phyloP scores from a whole-genome alignment of 2,113 vertebrate species.

The Barnardius zonarius region DNA sequence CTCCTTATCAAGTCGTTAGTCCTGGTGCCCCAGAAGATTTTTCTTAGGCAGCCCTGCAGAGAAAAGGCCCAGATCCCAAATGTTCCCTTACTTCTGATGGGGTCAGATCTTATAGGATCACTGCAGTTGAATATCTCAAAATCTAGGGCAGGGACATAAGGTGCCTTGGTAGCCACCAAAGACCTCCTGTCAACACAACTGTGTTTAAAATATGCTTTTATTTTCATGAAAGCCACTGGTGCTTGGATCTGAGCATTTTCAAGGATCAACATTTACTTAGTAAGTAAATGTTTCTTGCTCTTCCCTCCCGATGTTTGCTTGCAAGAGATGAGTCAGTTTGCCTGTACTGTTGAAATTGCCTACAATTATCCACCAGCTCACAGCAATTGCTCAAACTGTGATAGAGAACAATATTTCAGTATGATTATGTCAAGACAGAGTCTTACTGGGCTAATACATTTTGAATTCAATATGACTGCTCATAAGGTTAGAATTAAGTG shows the following conservation, averaged over 20 bases:
- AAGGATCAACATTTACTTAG: background rate
- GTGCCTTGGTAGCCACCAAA: background rate
- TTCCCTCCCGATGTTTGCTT: background rate
- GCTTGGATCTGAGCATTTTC: background rate
- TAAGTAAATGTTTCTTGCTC: background rate
- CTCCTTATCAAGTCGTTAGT: background rate
- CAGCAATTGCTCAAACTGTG: background rate
- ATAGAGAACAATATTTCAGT: background rate
- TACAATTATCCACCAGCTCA: background rate
- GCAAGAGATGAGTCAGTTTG: background rate
- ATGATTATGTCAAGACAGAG: background rate
- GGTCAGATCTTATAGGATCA: background rate
- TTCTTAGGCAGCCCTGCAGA: background rate
- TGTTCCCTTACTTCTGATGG: background rate
- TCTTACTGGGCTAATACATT: background rate
- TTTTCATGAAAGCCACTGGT: background rate
- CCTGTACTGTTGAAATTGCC: background rate
- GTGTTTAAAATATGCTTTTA: background rate
- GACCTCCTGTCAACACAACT: background rate
- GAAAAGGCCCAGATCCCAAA: background rate
- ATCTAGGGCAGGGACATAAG: background rate
- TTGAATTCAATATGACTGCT: background rate
- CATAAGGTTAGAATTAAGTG: background rate
- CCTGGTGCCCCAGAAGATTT: background rate
- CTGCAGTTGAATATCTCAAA: background rate